A percentile compares a stretch with the other conserved stretches of the same genome.
These are phyloP conservation scores for Drosophila bipectinata DNA, from an alignment of 1,140 invertebrate species.

Conservation along the genomic window DNA sequence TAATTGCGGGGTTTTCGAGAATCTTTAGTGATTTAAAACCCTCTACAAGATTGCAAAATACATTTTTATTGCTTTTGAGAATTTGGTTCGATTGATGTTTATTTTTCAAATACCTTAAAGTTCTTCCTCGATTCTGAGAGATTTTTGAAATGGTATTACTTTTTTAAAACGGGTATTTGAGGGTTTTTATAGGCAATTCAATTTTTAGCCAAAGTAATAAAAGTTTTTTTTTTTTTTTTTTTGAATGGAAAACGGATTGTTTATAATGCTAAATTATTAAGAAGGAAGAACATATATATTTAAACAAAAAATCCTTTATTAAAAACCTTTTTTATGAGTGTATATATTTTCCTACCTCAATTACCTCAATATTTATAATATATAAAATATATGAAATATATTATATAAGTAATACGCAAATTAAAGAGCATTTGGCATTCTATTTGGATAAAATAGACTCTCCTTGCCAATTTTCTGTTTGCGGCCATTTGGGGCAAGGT, in stretches of 20 bases:
- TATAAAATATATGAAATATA: too few relatives aligned
- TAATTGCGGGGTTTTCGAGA: background rate
- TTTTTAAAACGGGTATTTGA: background rate
- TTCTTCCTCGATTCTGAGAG: background rate
- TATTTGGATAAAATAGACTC: too few relatives aligned
- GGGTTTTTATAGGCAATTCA: background rate
- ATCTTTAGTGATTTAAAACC: background rate
- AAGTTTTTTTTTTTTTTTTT: too few relatives aligned
- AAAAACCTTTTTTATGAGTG: too few relatives aligned
- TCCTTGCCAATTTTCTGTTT: background rate
- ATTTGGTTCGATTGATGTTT: background rate
- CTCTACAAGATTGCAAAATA: background rate
- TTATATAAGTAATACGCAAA: background rate
- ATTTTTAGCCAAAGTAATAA: background rate
- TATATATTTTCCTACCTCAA: too few relatives aligned
- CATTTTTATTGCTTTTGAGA: background rate
- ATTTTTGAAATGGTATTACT: background rate
- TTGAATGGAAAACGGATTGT: too few relatives aligned
- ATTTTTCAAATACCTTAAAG: background rate
- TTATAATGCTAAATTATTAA: too few relatives aligned
- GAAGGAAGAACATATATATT: too few relatives aligned
- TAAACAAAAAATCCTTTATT: too few relatives aligned
- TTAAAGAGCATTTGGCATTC: background rate
- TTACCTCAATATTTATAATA: too few relatives aligned
- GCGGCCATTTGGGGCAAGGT: conserved; percentile 40